A percentile compares a stretch with the other conserved stretches of the same genome.
These are phyloP conservation scores for Rhodeus uyekii DNA, from an alignment of 2,797 vertebrate species.

Conservation along the genomic window DNA sequence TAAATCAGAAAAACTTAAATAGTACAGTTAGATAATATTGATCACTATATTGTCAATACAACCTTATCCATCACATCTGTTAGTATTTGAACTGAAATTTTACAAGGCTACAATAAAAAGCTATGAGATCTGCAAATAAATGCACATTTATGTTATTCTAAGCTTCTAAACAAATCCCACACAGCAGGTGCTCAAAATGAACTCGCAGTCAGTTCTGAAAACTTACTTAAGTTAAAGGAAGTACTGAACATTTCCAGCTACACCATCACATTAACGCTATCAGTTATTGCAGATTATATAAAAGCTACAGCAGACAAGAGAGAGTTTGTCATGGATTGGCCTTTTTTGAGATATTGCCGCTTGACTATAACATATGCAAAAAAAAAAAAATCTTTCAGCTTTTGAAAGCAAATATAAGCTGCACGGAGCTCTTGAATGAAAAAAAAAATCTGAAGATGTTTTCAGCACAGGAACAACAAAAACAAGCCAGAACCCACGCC, in stretches of 20 bases:
- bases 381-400: not conserved
- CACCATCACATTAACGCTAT: not conserved
- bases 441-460: not conserved
- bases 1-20: not conserved
- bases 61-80: not conserved
- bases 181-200: not conserved
- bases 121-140: not conserved
- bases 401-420: not conserved
- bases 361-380: not conserved
- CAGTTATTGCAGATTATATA: not conserved
- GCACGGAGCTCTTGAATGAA: not conserved
- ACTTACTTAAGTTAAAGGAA: slow-evolving; percentile 3
- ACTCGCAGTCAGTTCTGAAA: not conserved
- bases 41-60: slow-evolving; percentile 7
- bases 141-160: not conserved
- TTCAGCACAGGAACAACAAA: not conserved
- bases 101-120: not conserved
- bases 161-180: not conserved
- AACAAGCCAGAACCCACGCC: not conserved
- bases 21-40: not conserved
- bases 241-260: not conserved
- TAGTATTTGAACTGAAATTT: not conserved
- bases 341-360: not conserved
- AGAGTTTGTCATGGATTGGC: not conserved
- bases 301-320: not conserved